Evolutionary conservation across 2,797 vertebrate genomes (phyloP).

Genomic region (Danionella dracula): DNA sequence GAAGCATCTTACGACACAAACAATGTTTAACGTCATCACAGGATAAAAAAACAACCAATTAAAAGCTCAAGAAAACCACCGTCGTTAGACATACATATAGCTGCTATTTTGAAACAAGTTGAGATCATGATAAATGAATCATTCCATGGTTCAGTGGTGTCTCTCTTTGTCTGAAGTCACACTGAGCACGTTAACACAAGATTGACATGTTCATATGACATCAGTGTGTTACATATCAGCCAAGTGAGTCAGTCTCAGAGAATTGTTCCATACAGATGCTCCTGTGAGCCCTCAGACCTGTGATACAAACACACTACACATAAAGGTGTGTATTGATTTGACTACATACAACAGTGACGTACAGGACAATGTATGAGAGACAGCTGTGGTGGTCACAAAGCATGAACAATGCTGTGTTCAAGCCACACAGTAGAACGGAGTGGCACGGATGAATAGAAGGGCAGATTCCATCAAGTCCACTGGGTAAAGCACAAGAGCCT

Average conservation of each 20-base stretch:
- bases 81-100: constrained; percentile 15
- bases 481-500: not conserved
- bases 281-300: not conserved
- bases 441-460: not conserved
- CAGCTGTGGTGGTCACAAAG: not conserved
- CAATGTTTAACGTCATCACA: constrained; percentile 12
- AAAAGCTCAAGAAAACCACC: not conserved
- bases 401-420: constrained; percentile 9
- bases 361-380: not conserved
- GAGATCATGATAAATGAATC: not conserved
- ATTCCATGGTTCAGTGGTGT: not conserved
- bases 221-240: not conserved
- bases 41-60: constrained; percentile 28
- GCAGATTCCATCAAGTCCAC: constrained; percentile 2
- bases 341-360: constrained; percentile 2
- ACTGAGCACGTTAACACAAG: not conserved
- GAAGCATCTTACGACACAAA: not conserved
- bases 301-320: not conserved
- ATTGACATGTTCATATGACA: not conserved
- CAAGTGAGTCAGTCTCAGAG: not conserved
- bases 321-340: constrained; percentile 15
- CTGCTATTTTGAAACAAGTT: constrained; percentile 15
- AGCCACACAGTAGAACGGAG: not conserved
- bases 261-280: not conserved
- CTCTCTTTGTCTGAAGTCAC: not conserved